Conservation (phyloP, 2,113 vertebrate genomes). For the Erythrocebus patas region DNA sequence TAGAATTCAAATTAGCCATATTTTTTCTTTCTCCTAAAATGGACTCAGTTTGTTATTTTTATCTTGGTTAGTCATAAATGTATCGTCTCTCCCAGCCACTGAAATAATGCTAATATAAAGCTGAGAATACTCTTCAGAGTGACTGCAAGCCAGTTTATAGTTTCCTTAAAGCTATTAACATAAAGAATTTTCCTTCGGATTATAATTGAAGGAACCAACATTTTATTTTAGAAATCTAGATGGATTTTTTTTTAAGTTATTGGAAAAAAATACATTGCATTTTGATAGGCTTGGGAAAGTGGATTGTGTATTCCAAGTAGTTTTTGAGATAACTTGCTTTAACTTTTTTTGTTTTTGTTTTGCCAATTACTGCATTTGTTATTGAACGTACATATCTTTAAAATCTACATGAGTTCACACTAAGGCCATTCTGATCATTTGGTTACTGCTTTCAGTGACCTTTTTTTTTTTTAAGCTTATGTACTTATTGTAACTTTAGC, state of each 20-base stretch:
- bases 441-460: constrained; percentile 1
- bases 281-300: not conserved
- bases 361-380: not conserved
- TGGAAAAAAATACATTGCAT: not conserved
- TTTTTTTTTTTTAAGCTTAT: not conserved
- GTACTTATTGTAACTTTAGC: not conserved
- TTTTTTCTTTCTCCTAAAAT: not conserved
- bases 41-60: not conserved
- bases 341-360: not conserved
- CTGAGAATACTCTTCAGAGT: not conserved
- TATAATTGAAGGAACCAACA: not conserved
- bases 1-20: not conserved
- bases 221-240: constrained; percentile 10
- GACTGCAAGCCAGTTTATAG: not conserved
- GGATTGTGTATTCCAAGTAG: not conserved
- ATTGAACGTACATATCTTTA: not conserved
- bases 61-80: constrained; percentile 12
- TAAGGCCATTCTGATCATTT: not conserved
- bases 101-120: not conserved
- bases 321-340: not conserved
- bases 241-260: not conserved
- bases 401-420: constrained; percentile 20
- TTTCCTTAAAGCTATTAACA: constrained; percentile 23
- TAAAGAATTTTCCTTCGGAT: not conserved
- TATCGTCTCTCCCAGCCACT: not conserved